phyloP scores from a whole-genome alignment of 2,797 vertebrate genomes.

The Coreius guichenoti region DNA sequence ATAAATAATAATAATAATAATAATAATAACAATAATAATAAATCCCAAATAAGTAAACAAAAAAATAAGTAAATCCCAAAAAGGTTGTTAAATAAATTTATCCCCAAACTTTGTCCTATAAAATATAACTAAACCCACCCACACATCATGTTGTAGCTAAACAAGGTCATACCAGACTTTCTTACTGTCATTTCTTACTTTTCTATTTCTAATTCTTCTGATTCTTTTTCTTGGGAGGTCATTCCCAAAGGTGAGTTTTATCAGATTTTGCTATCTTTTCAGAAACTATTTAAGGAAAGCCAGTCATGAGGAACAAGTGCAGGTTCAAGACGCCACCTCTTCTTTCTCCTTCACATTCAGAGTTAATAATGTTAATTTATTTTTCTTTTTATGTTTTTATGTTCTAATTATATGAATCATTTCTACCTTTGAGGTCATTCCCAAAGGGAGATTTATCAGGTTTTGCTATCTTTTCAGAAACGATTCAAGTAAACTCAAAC shows the following conservation, averaged over 20 bases:
- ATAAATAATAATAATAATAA: not conserved
- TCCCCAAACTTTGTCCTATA: not conserved
- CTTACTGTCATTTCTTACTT: too few relatives aligned
- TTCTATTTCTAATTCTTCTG: too few relatives aligned
- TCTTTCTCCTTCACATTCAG: constrained; percentile 25
- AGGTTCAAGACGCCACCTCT: not conserved
- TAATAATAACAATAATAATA: not conserved
- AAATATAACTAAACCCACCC: not conserved
- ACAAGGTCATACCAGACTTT: not conserved
- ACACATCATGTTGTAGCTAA: not conserved
- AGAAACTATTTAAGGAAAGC: not conserved
- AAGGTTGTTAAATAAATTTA: not conserved
- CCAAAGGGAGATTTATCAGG: not conserved
- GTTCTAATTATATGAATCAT: not conserved
- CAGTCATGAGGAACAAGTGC: not conserved
- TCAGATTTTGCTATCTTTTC: not conserved
- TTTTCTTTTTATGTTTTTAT: not conserved
- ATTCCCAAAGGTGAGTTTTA: not conserved
- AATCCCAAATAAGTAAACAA: too few relatives aligned
- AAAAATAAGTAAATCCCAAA: too few relatives aligned
- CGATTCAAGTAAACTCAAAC: not conserved
- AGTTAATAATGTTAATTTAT: not conserved
- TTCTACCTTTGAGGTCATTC: not conserved
- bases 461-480: not conserved
- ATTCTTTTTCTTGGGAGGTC: not conserved